Conservation (phyloP, 2,797 vertebrate species). For the Alectoris magna region DNA sequence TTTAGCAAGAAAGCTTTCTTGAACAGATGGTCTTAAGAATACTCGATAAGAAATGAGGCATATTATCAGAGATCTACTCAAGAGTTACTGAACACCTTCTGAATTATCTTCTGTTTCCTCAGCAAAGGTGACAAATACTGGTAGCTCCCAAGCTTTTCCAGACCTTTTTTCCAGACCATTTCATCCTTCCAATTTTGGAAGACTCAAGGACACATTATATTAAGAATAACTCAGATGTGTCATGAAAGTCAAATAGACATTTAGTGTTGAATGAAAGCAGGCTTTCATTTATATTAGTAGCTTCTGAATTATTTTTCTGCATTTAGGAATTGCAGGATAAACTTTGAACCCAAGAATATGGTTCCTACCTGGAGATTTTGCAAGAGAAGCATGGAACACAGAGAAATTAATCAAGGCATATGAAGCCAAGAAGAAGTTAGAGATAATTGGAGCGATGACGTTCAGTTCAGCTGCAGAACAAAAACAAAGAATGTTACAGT, state of each 20-base stretch:
- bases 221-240: background rate
- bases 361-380: constrained; percentile 96
- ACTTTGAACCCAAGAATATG: background rate
- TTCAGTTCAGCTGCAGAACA: constrained; percentile 89
- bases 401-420: constrained; percentile 99
- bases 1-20: background rate
- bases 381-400: constrained; percentile 98
- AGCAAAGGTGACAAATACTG: background rate
- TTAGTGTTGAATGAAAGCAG: background rate
- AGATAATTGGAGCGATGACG: constrained; percentile 96
- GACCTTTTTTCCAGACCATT: background rate
- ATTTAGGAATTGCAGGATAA: background rate
- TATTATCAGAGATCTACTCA: background rate
- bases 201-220: background rate
- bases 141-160: background rate
- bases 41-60: background rate
- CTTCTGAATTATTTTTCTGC: background rate
- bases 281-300: background rate
- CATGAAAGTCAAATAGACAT: background rate
- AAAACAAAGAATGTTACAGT: constrained; percentile 8
- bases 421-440: constrained; percentile 98
- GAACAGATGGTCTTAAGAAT: background rate
- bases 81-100: background rate
- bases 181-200: background rate
- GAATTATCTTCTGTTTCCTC: background rate